These are phyloP conservation scores for Nemapogon koenigi DNA, from an alignment of 2,888 invertebrate genomes.

Conservation along the genomic window DNA sequence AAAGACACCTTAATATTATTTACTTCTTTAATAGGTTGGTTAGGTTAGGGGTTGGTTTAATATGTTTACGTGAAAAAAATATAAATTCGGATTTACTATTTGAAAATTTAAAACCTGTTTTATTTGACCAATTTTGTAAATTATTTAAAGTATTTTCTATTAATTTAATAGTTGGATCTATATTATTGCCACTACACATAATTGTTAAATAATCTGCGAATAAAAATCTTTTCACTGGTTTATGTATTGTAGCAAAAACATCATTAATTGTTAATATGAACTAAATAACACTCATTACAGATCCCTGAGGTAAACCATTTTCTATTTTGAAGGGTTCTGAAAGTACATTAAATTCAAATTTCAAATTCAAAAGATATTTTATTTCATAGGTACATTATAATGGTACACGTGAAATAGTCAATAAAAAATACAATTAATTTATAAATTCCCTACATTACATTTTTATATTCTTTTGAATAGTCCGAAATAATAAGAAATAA, in stretches of 20 bases:
- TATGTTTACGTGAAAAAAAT: conserved; percentile 10
- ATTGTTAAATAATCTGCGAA: conserved; percentile 14
- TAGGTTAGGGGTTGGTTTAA: conserved; percentile 6
- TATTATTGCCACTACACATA: conserved; percentile 6
- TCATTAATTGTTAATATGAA: conserved; percentile 15
- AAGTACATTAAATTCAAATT: background rate
- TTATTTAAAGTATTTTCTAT: conserved; percentile 14
- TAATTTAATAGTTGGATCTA: conserved; percentile 9
- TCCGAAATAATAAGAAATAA: too few relatives aligned
- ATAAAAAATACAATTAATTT: too few relatives aligned
- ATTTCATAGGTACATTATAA: too few relatives aligned
- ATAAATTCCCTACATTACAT: too few relatives aligned
- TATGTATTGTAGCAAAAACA: conserved; percentile 8
- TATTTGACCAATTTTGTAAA: conserved; percentile 10
- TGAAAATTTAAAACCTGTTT: conserved; percentile 14
- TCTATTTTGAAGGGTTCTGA: conserved; percentile 3
- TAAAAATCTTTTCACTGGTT: conserved; percentile 12
- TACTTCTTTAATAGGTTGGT: conserved; percentile 11
- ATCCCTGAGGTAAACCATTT: conserved; percentile 14
- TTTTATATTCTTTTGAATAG: too few relatives aligned
- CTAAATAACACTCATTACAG: conserved; percentile 13
- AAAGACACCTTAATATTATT: conserved; percentile 13
- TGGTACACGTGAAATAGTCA: too few relatives aligned
- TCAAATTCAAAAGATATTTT: too few relatives aligned
- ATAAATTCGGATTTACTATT: conserved; percentile 15